These are phyloP conservation scores for Halichoeres trimaculatus DNA, from an alignment of 2,113 vertebrate species.

Conservation along the genomic window DNA sequence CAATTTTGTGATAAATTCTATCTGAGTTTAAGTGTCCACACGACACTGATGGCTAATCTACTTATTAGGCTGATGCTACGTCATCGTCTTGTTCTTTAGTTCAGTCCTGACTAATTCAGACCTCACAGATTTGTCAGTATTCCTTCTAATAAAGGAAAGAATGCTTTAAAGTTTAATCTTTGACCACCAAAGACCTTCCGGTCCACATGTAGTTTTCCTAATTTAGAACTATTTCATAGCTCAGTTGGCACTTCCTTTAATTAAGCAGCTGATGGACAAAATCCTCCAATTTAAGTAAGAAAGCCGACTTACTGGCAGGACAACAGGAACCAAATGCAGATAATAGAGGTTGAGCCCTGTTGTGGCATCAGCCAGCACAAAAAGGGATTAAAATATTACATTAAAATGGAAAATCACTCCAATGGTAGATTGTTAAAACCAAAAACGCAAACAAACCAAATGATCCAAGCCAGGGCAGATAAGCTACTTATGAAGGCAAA, in stretches of 20 bases:
- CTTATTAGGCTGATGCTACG: too few species aligned
- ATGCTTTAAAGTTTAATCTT: not conserved
- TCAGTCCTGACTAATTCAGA: not conserved
- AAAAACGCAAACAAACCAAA: too few species aligned
- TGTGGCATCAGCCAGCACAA: too few species aligned
- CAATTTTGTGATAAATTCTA: not conserved
- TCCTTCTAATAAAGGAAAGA: not conserved
- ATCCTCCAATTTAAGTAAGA: too few species aligned
- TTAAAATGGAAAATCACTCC: too few species aligned
- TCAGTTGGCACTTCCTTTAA: not conserved
- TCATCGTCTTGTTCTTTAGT: not conserved
- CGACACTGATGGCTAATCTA: not conserved
- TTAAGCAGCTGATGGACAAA: not conserved
- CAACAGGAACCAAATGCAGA: too few species aligned
- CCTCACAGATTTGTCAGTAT: not conserved
- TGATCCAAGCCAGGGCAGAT: too few species aligned
- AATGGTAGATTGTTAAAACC: too few species aligned
- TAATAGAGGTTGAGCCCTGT: too few species aligned
- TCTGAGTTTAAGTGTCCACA: not conserved
- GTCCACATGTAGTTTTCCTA: not conserved
- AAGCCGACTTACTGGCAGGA: too few species aligned
- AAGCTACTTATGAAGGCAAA: too few species aligned
- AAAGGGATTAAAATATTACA: too few species aligned
- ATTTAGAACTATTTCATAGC: not conserved
- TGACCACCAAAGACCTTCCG: not conserved